These are phyloP conservation scores for Diaphora mendica DNA, from an alignment of 2,888 invertebrate genomes.

Conservation along the genomic window DNA sequence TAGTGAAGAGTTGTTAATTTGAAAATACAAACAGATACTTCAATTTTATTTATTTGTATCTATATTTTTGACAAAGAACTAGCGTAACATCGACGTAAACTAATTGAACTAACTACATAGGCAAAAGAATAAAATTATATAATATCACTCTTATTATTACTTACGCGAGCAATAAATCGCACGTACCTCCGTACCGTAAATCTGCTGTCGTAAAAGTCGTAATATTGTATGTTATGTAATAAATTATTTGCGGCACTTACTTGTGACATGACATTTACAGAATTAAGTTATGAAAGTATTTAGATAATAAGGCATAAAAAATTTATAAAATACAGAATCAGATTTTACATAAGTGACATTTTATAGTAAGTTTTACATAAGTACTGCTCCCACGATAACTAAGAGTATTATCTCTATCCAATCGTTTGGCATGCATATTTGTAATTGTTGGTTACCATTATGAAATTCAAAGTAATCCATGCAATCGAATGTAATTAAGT, in stretches of 20 bases:
- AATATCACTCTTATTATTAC: slow-evolving; percentile 2
- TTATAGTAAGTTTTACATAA: background rate
- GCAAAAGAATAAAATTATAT: background rate
- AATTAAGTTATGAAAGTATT: background rate
- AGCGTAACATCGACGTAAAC: background rate
- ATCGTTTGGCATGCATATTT: background rate
- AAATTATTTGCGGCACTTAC: background rate
- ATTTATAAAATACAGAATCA: background rate
- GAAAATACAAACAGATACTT: too few species aligned
- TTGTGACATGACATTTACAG: slow-evolving; percentile 4
- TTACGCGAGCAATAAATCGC: slow-evolving; percentile 6
- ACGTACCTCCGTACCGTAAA: slow-evolving; percentile 1
- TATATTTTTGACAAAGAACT: background rate
- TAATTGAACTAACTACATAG: background rate
- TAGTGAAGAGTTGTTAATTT: too few species aligned
- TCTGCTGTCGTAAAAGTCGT: background rate
- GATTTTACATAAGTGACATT: background rate
- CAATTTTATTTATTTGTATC: too few species aligned
- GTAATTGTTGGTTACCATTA: background rate
- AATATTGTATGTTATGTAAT: slow-evolving; percentile 8
- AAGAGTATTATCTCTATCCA: background rate
- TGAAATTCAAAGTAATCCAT: background rate
- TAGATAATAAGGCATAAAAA: background rate
- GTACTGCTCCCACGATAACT: background rate
- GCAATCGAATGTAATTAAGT: background rate